Evolutionary conservation across 2,888 invertebrate genomes (phyloP).

Genomic region (Cacoxenus indagator): DNA sequence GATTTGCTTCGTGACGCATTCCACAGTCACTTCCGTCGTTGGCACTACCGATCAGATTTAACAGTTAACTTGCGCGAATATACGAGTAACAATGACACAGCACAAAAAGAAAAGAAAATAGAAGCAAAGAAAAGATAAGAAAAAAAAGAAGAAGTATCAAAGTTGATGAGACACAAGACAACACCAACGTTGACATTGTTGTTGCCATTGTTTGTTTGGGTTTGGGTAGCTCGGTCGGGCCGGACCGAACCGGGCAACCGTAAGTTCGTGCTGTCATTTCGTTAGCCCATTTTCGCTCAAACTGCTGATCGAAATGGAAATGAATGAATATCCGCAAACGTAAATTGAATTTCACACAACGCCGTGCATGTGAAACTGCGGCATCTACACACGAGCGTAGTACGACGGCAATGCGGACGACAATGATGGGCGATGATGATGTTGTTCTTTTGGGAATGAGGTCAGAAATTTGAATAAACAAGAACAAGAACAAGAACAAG

Average conservation of each 20-base stretch:
- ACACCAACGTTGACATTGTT: not conserved
- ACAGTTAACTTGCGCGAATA: too few species aligned
- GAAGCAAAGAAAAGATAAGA: too few species aligned
- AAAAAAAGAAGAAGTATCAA: too few species aligned
- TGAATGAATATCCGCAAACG: slow-evolving; percentile 13
- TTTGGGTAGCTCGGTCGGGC: slow-evolving; percentile 36
- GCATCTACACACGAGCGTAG: not conserved
- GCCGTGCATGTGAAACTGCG: not conserved
- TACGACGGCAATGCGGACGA: not conserved
- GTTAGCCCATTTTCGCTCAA: not conserved
- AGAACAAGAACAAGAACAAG: slow-evolving; percentile 47
- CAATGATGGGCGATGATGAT: not conserved
- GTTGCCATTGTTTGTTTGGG: too few species aligned
- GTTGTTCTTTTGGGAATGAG: slow-evolving; percentile 46
- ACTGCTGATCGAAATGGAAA: not conserved
- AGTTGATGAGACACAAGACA: not conserved
- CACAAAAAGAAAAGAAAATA: too few species aligned
- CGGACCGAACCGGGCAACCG: slow-evolving; percentile 26
- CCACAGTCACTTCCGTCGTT: too few species aligned
- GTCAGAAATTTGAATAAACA: slow-evolving; percentile 56
- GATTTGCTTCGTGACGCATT: too few species aligned
- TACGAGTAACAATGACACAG: too few species aligned
- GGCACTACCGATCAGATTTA: too few species aligned
- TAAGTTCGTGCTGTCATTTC: not conserved
- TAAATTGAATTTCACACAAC: slow-evolving; percentile 16